Evolutionary conservation across 2,113 vertebrate genomes (phyloP).

Genomic region (Forbesichthys papilliferus): DNA sequence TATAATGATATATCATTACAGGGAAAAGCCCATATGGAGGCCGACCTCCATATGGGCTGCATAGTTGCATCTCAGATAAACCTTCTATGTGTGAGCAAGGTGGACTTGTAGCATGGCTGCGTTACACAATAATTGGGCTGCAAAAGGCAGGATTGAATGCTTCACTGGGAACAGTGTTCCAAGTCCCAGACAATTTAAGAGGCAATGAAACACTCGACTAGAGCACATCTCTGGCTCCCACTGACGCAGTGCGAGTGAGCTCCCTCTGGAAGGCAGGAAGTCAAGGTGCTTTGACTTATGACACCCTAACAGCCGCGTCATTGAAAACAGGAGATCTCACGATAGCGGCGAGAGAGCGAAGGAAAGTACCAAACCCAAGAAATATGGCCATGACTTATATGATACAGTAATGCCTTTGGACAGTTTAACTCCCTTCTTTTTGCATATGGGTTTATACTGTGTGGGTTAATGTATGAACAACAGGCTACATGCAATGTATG

Average conservation of each 20-base stretch:
- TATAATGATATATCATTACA: constrained; percentile 9
- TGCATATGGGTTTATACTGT: constrained; percentile 25
- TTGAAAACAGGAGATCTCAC: constrained; percentile 53
- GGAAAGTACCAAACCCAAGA: constrained; percentile 30
- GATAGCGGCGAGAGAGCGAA: constrained; percentile 29
- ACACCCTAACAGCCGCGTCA: constrained; percentile 46
- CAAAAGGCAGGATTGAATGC: constrained; percentile 31
- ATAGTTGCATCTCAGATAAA: constrained; percentile 20
- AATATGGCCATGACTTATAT: constrained; percentile 50
- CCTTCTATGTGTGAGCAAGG: constrained; percentile 39
- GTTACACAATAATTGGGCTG: constrained; percentile 25
- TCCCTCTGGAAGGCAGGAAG: constrained; percentile 44
- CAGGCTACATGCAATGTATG: too few relatives aligned
- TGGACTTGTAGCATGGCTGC: constrained; percentile 28
- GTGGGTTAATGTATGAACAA: constrained; percentile 20
- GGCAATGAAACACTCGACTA: constrained; percentile 59
- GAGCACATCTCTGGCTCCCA: constrained; percentile 41
- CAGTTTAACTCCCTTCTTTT: constrained; percentile 30
- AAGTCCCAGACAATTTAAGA: constrained; percentile 51
- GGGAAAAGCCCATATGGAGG: constrained; percentile 3
- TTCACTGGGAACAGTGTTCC: constrained; percentile 23
- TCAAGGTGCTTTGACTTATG: constrained; percentile 54
- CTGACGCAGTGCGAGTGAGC: constrained; percentile 11
- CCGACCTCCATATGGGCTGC: background rate
- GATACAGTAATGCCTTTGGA: constrained; percentile 45